Conservation (phyloP, 1,140 invertebrate species). For the Ooceraea biroi region DNA sequence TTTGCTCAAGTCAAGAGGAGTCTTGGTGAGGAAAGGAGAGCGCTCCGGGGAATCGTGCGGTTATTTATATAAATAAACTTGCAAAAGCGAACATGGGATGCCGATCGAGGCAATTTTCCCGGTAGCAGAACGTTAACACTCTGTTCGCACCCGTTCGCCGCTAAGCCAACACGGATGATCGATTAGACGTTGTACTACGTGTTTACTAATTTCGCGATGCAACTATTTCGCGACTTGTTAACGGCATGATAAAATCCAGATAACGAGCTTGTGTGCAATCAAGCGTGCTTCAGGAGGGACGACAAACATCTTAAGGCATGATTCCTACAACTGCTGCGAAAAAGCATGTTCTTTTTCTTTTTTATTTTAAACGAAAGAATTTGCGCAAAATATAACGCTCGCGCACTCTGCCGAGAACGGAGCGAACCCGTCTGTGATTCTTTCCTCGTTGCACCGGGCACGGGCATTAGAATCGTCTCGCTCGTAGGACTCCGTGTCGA, state of each 20-base stretch:
- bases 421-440: slow-evolving; percentile 73
- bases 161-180: background rate
- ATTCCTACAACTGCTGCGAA: background rate
- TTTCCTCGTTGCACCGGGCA: slow-evolving; percentile 76
- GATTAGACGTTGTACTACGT: background rate
- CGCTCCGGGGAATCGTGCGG: too few relatives aligned
- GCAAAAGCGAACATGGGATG: background rate
- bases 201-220: background rate
- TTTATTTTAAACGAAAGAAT: slow-evolving; percentile 38
- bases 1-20: slow-evolving; percentile 11
- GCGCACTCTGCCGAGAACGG: slow-evolving; percentile 74
- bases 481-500: slow-evolving; percentile 70
- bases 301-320: too few relatives aligned
- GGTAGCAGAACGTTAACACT: background rate
- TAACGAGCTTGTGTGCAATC: background rate
- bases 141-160: too few relatives aligned
- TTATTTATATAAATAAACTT: slow-evolving; percentile 31
- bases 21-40: background rate
- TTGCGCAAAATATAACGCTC: slow-evolving; percentile 68
- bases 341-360: background rate
- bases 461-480: slow-evolving; percentile 74
- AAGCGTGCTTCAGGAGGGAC: background rate
- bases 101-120: background rate
- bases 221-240: background rate
- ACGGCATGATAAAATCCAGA: background rate